These are phyloP conservation scores for Chaetogeoica ovagalla DNA, from an alignment of 2,888 invertebrate genomes.

Conservation along the genomic window DNA sequence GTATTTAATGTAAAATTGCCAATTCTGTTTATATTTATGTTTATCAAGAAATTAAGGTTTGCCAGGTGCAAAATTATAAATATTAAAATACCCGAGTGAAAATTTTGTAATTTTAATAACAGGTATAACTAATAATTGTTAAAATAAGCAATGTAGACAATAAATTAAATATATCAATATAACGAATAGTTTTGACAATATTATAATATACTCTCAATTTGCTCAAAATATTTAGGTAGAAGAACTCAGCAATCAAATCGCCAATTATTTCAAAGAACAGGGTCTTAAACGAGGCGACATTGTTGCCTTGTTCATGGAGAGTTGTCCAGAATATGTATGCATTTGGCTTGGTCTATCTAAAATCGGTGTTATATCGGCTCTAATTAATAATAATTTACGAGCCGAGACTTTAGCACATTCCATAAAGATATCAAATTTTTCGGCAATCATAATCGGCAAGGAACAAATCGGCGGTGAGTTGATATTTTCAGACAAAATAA, in stretches of 20 bases:
- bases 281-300: slow-evolving; percentile 63
- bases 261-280: slow-evolving; percentile 55
- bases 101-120: no score
- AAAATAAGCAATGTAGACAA: background rate
- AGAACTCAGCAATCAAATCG: slow-evolving; percentile 58
- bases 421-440: slow-evolving; percentile 62
- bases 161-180: background rate
- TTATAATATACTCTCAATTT: background rate
- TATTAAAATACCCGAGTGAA: no score
- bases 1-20: no score
- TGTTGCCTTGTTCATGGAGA: slow-evolving; percentile 67
- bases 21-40: no score
- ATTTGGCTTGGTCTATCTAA: slow-evolving; percentile 68
- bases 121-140: no score
- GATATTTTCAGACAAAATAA: background rate
- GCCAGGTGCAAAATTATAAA: no score
- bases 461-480: slow-evolving; percentile 59
- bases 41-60: no score
- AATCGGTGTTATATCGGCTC: slow-evolving; percentile 62
- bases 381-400: slow-evolving; percentile 67
- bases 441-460: slow-evolving; percentile 63
- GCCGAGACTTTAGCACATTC: slow-evolving; percentile 64
- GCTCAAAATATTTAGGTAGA: slow-evolving; percentile 59
- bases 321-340: slow-evolving; percentile 65
- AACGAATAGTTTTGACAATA: background rate